These are phyloP conservation scores for Dasypus novemcinctus DNA, from an alignment of 2,113 vertebrate genomes.

Conservation along the genomic window DNA sequence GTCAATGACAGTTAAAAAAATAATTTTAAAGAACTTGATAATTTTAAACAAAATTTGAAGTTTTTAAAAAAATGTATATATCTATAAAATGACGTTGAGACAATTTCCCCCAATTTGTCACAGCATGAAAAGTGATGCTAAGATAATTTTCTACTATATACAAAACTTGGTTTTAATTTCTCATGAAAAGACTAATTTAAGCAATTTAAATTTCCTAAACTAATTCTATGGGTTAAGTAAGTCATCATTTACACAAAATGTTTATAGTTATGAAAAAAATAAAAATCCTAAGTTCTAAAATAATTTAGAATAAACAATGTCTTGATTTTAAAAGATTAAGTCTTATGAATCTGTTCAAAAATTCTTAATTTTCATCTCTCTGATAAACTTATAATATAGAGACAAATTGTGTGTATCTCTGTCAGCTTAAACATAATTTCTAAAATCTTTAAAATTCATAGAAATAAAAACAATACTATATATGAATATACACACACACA, in stretches of 20 bases:
- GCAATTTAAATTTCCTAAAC: neutral
- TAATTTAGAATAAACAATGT: neutral
- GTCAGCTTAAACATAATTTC: neutral
- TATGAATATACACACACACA: neutral
- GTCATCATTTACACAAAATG: neutral
- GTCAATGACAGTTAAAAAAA: neutral
- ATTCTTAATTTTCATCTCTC: neutral
- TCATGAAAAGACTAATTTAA: slow-evolving; percentile 23
- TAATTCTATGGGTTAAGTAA: neutral
- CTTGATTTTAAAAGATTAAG: neutral
- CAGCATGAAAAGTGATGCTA: slow-evolving; percentile 7
- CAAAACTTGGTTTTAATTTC: slow-evolving; percentile 37
- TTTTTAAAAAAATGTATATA: neutral
- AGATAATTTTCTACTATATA: neutral
- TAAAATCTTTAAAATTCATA: neutral
- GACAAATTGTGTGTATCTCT: neutral
- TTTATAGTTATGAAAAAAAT: neutral
- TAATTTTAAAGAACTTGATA: slow-evolving; percentile 11
- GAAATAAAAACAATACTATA: neutral
- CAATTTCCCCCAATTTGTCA: neutral
- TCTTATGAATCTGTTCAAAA: neutral
- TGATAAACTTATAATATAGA: neutral
- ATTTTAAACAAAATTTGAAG: neutral
- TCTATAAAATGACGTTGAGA: neutral
- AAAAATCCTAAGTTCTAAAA: neutral